Conservation (phyloP, 1,140 invertebrate genomes). For the Sesamia nonagrioides region DNA sequence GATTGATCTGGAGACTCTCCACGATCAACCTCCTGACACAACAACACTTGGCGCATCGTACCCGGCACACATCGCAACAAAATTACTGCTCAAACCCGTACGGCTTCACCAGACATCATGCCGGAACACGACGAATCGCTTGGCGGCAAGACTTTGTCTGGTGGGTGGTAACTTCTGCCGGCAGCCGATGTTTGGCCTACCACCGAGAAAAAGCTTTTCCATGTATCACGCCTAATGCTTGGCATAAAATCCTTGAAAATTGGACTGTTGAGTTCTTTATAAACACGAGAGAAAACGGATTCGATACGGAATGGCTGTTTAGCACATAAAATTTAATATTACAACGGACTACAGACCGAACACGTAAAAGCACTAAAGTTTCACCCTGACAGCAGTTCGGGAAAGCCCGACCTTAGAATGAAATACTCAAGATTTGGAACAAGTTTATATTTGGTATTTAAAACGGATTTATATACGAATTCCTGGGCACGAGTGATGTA, state of each 20-base stretch:
- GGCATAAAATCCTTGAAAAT: constrained; percentile 6
- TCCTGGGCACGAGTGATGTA: not conserved
- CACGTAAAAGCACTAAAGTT: constrained; percentile 34
- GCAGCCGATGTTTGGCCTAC: no score
- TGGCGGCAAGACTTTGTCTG: no score
- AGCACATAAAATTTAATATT: constrained; percentile 40
- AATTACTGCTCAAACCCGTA: no score
- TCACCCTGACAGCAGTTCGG: not conserved
- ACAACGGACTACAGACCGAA: constrained; percentile 35
- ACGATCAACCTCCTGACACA: no score
- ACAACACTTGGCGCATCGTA: no score
- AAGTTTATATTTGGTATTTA: not conserved
- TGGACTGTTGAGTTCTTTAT: not conserved
- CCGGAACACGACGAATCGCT: no score
- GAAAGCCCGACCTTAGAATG: not conserved
- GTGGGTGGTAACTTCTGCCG: no score
- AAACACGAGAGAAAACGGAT: not conserved
- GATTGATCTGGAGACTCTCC: no score
- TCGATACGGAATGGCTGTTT: constrained; percentile 19
- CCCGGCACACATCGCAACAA: no score
- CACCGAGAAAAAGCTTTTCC: no score
- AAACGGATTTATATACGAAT: not conserved
- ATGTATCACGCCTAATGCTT: not conserved
- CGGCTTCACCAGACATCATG: no score
- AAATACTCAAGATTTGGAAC: not conserved